A percentile compares a stretch with the other conserved stretches of the same genome.
phyloP scores from a whole-genome alignment of 64 coral and sea anemone genomes.

The Montipora sp. region DNA sequence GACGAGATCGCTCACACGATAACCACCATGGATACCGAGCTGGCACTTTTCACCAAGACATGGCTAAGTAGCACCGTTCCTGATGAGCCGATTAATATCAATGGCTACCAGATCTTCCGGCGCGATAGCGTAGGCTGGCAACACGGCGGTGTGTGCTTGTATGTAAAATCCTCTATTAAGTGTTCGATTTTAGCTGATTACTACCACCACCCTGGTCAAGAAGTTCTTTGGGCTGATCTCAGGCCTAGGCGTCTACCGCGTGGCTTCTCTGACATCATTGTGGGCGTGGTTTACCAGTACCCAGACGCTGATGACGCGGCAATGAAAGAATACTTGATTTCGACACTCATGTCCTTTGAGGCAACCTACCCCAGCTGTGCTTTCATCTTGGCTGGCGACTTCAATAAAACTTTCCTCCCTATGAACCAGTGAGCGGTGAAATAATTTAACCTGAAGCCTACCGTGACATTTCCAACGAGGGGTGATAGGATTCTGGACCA shows the following conservation, averaged over 20 bases:
- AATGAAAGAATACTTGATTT: no score
- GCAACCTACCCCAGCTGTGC: conserved; percentile 28
- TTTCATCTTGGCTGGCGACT: conserved; percentile 54
- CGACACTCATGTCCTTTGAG: background rate
- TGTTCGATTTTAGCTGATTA: background rate
- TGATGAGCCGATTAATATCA: conserved; percentile 19
- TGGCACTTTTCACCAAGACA: conserved; percentile 11
- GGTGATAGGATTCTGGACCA: conserved; percentile 57
- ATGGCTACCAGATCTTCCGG: conserved; percentile 13
- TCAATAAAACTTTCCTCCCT: conserved; percentile 27
- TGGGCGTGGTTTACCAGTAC: no score
- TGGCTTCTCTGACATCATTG: no score
- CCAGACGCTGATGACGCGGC: no score
- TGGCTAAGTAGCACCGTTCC: background rate
- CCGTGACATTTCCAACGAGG: conserved; percentile 35
- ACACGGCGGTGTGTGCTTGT: background rate
- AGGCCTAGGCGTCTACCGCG: no score
- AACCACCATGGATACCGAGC: background rate
- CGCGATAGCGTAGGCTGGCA: background rate
- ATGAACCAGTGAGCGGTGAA: conserved; percentile 16
- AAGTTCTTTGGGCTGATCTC: no score
- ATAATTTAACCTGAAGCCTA: conserved; percentile 42
- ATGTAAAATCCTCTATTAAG: background rate
- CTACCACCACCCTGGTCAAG: background rate
- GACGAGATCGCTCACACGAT: no score